Evolutionary conservation across 2,113 vertebrate species (phyloP), one percentile per base, ranked within the genome.

Genomic region (Pseudonaja textilis): DNA sequence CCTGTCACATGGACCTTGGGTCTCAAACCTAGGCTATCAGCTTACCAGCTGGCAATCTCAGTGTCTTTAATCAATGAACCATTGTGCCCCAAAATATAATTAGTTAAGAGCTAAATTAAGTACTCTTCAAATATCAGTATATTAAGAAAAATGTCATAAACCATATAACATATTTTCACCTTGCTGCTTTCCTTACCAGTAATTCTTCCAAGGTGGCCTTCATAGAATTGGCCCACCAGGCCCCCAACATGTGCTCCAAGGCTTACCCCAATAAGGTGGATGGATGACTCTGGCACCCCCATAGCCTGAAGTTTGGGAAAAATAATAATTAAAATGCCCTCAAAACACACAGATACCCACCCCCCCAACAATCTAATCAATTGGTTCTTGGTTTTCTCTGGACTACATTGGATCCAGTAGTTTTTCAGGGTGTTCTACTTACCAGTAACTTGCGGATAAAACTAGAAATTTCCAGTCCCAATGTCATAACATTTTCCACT

Each of bases 211-310:
- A 99, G 97, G 90, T 95, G 98, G 88, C 99, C 98, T 5, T 96
- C 95, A 1, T 98, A 98, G 74, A 99, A 97, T 14, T 98, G 98
- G 74, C 99, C 99, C 34, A 99, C 98, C 89, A 98, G 98, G 69
- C 99, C 99, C 11, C 98, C 98, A 0, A 99, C 98, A 0, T 99
- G 99, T 0, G 99, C 99, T 61, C 99, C 99, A 0, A 99, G 98
- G 95, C 99, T 99, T 47, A 99, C 94, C 6, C 99, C 99, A 64
- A 99, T 98, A 92, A 99, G 97, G 97, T 99, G 99, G 94, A 99
- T 97, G 4, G 98, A 98, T 92, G 98, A 96, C n/a, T 98, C 90
- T 0, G 96, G 97, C 18, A 96, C 97, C 81, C 99, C 99, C 39
- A 98, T 95, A 45, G 92, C 95, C 99, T 99, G 96, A 89, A 94